Evolutionary conservation across 2,797 vertebrate species (phyloP), one percentile per base, ranked within the genome.

Genomic region (Gallirallus australis): DNA sequence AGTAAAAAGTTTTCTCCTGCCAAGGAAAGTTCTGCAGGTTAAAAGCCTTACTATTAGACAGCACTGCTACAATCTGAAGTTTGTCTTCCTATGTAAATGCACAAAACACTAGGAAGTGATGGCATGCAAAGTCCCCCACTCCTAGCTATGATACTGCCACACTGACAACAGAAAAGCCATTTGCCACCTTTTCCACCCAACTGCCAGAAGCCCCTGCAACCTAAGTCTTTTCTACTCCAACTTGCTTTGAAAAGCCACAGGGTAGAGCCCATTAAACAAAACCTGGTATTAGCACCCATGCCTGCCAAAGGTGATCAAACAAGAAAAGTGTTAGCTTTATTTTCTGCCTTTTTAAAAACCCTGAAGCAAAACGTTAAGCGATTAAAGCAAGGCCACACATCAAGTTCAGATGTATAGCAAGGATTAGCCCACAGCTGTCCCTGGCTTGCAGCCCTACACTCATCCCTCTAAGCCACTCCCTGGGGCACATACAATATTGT

Each of bases 401-500:
- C 45, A 6, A 23, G 80, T 54, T 45, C 77, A 75, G 61, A 52
- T 16, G 42, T 28, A 54, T 2, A 60, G 82, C 33, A 45, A 16
- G 73, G 77, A 53, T 61, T 9, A 88, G 68, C 69, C 72, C 53
- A 59, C 94, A 95, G 93, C 83, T 93, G 89, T 82, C 72, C 82
- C 91, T 85, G 89, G 89, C 86, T 89, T 56, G 47, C 69, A 60
- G 86, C 86, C 90, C 57, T 42, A 3, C 48, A 3, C 69, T 83
- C 86, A 40, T 24, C 80, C 86, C 72, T 88, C 65, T 79, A 60
- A 81, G 18, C 56, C 76, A 1, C 60, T 83, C 65, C 88, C 90
- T 7, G 40, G 84, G 80, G 73, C 77, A 89, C 65, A 64, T 56
- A 20, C 40, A n/a, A 4, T 40, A 14, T 82, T 73, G 64, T 37